Percentiles rank a stretch among this genome's conserved stretches.
These are phyloP conservation scores for Thryonomys swinderianus DNA, from an alignment of 2,113 vertebrate genomes.

Conservation along the genomic window DNA sequence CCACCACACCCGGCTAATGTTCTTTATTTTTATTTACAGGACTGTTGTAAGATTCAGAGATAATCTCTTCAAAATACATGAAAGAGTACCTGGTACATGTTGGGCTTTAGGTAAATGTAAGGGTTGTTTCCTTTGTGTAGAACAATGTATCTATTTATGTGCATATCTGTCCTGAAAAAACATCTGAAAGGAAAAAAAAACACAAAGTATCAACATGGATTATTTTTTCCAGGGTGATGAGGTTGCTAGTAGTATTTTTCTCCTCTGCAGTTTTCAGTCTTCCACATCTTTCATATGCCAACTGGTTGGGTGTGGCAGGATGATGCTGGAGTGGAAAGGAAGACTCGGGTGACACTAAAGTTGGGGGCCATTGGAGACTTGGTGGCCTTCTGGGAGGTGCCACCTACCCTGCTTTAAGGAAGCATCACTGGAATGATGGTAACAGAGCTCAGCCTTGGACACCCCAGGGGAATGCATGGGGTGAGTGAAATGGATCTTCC, in stretches of 20 bases:
- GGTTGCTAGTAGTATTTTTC: background rate
- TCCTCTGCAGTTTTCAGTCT: conserved; percentile 81
- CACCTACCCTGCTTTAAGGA: background rate
- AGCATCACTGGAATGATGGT: background rate
- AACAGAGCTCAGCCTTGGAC: background rate
- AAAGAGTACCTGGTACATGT: background rate
- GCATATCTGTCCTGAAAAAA: background rate
- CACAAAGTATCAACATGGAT: background rate
- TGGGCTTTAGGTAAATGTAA: background rate
- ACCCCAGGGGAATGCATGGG: background rate
- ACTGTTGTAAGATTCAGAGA: background rate
- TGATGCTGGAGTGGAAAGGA: background rate
- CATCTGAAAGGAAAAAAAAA: background rate
- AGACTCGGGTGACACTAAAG: background rate
- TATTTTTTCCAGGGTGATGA: background rate
- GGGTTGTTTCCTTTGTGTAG: background rate
- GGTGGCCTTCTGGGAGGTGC: background rate
- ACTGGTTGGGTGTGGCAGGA: background rate
- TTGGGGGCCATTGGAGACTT: background rate
- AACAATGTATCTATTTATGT: background rate
- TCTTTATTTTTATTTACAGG: background rate
- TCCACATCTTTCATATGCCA: conserved; percentile 81
- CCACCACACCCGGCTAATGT: too few species aligned
- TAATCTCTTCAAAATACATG: background rate
- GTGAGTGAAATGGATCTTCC: background rate